Evolutionary conservation across 1,140 invertebrate genomes (phyloP).

Genomic region (Stratiolaelaps scimitus): DNA sequence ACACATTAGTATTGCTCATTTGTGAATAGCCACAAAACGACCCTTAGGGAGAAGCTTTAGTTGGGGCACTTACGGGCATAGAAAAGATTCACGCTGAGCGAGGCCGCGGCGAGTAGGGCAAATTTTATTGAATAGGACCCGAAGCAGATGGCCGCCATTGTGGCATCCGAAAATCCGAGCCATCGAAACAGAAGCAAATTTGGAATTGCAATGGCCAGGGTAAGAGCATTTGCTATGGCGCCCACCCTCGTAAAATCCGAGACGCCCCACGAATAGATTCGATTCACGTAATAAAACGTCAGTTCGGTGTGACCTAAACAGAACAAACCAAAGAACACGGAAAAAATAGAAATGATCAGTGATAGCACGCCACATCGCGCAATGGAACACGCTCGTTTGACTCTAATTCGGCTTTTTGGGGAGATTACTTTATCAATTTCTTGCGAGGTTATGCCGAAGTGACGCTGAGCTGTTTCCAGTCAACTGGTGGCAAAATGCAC

Average conservation of each 20-base stretch:
- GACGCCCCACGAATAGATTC: neutral
- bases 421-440: too few relatives aligned
- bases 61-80: slow-evolving; percentile 15
- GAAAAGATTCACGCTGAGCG: neutral
- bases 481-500: too few relatives aligned
- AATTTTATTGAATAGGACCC: neutral
- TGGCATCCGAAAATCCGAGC: neutral
- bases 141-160: neutral
- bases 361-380: too few relatives aligned
- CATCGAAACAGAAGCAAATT: slow-evolving; percentile 13
- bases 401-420: too few relatives aligned
- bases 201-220: neutral
- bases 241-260: neutral
- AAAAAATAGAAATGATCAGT: too few relatives aligned
- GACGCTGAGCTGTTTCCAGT: too few relatives aligned
- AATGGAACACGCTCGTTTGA: too few relatives aligned
- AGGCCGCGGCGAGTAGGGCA: neutral
- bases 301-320: neutral
- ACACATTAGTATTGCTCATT: too few relatives aligned
- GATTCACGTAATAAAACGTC: neutral
- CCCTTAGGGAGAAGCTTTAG: too few relatives aligned
- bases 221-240: neutral
- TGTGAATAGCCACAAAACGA: too few relatives aligned
- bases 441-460: too few relatives aligned
- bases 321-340: too few relatives aligned